Percentiles rank a stretch among this genome's conserved stretches.
Evolutionary conservation across 2,113 vertebrate species (phyloP).

Genomic region (Sialia sialis): DNA sequence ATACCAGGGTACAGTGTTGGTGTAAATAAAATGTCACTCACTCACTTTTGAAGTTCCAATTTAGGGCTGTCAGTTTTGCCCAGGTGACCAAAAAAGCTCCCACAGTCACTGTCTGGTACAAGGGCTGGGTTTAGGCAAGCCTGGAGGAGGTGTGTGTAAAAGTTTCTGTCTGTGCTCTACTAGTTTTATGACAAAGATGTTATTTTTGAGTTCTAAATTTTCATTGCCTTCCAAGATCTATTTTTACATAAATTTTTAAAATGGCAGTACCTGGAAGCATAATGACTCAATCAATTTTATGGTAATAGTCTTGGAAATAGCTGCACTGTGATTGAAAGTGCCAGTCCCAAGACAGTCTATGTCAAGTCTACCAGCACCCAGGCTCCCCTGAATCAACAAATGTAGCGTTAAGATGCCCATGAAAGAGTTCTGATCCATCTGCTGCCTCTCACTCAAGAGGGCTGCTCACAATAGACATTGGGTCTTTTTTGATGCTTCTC

Average conservation of each 20-base stretch:
- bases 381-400: neutral
- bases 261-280: neutral
- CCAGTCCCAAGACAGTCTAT: neutral
- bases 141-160: neutral
- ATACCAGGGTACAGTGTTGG: neutral
- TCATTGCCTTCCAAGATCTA: neutral
- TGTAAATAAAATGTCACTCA: neutral
- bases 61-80: neutral
- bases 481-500: neutral
- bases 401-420: neutral
- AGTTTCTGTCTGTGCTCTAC: neutral
- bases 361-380: neutral
- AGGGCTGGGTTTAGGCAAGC: neutral
- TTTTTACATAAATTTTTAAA: neutral
- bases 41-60: neutral
- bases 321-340: neutral
- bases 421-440: neutral
- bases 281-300: neutral
- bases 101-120: accelerated
- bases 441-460: neutral
- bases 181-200: neutral
- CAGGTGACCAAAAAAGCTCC: neutral
- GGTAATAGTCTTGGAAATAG: neutral
- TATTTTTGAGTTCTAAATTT: neutral
- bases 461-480: neutral